phyloP scores from a whole-genome alignment of 1,140 invertebrate genomes.

The Reticulitermes speratus region DNA sequence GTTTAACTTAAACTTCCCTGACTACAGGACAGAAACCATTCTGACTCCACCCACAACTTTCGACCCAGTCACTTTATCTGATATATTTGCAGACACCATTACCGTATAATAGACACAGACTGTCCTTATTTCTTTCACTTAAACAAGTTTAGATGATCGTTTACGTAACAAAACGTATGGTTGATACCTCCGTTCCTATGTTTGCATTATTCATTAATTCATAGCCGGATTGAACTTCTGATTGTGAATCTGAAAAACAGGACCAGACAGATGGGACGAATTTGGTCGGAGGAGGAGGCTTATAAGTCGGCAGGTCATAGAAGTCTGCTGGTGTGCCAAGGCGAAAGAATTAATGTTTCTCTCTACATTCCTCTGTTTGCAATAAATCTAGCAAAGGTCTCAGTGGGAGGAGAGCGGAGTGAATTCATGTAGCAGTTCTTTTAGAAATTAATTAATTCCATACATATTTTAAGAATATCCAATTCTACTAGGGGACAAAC shows the following conservation, averaged over 20 bases:
- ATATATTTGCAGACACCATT: not conserved
- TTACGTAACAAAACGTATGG: not conserved
- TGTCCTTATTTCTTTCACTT: not conserved
- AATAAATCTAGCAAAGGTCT: not conserved
- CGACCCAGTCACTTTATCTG: not conserved
- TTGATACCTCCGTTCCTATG: not conserved
- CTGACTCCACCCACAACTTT: too few relatives aligned
- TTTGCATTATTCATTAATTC: constrained; percentile 3
- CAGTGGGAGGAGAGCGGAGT: too few relatives aligned
- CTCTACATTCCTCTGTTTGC: not conserved
- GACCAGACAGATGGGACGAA: not conserved
- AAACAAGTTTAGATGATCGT: not conserved
- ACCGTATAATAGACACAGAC: not conserved
- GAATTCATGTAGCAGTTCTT: not conserved
- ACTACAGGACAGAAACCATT: not conserved
- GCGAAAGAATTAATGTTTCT: not conserved
- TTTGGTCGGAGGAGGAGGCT: not conserved
- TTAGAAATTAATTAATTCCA: not conserved
- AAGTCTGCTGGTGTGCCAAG: not conserved
- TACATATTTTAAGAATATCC: not conserved
- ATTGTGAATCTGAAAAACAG: not conserved
- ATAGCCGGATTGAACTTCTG: not conserved
- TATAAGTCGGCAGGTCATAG: not conserved
- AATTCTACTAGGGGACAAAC: not conserved
- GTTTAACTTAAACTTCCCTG: not conserved